Percentiles rank a stretch among this genome's conserved stretches.
Conservation (phyloP, 2,113 vertebrate genomes). For the Phoxinus phoxinus region DNA sequence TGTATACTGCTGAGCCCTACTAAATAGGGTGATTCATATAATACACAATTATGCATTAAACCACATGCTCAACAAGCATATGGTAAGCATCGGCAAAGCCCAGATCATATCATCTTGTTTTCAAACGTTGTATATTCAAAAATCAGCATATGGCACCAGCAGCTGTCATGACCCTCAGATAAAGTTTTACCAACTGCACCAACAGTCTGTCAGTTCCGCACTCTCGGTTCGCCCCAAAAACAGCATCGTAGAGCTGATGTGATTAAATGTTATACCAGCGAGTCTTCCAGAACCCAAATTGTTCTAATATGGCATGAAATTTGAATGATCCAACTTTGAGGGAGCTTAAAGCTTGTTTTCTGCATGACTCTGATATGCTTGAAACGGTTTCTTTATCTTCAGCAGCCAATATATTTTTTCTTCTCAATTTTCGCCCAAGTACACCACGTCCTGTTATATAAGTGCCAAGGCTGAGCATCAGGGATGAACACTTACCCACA, state of each 20-base stretch:
- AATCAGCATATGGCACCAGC: slow-evolving; percentile 13
- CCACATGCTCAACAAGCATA: background rate
- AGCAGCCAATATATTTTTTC: slow-evolving; percentile 22
- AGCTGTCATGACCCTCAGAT: slow-evolving; percentile 28
- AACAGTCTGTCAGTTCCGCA: background rate
- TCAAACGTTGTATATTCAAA: background rate
- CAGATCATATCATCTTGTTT: background rate
- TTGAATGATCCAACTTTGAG: slow-evolving; percentile 35
- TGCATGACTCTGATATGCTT: slow-evolving; percentile 38
- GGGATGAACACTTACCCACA: background rate
- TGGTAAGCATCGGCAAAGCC: background rate
- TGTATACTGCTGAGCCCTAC: background rate
- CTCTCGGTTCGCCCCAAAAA: background rate
- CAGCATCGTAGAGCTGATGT: slow-evolving; percentile 4
- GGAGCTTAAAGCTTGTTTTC: slow-evolving; percentile 43
- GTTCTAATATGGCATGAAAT: slow-evolving; percentile 26
- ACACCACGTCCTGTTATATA: slow-evolving; percentile 18
- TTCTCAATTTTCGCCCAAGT: slow-evolving; percentile 9
- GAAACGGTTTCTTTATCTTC: slow-evolving; percentile 30
- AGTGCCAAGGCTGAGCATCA: slow-evolving; percentile 11
- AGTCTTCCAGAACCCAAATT: slow-evolving; percentile 25
- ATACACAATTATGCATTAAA: background rate
- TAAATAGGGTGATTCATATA: background rate
- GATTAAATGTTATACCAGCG: slow-evolving; percentile 14
- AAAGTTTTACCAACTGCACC: slow-evolving; percentile 8